Base-by-base conservation (phyloP, 92 coral and sea anemone genomes). In the Epizoanthus illoricatus region DNA sequence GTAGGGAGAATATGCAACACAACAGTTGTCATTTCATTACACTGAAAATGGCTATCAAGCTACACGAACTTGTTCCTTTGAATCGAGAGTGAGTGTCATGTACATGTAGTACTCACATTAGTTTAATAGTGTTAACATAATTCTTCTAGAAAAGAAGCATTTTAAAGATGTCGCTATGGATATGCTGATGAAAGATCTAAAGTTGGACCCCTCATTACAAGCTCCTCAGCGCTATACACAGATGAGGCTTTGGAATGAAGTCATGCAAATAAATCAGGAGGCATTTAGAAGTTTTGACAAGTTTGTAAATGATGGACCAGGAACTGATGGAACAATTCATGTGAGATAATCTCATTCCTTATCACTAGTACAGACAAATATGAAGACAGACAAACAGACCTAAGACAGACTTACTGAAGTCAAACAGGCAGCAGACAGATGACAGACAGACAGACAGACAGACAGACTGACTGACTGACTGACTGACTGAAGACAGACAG, bases 231-330 rank as follows among this genome's bases (percentile, higher is more conserved):
- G 82, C 36, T 87, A 91, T 33, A 66, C 84, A 41, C 85, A 91
- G 58, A 84, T 84, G 83, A 90, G 92, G 12, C 89, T 91, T 18
- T 91, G 94, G 94, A 86, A 69, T 54, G 90, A 89, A 55, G 85
- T 91, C 16, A 86, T 91, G 92, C 85, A 86, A 74, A 71, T 91
- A 11, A 91, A 91, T 65, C 92, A 89, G 68, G 82, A 80, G 60
- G 84, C 85, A 24, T 89, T 85, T 60, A 71, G 40, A 28, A 71
- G 45, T 74, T 83, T 91, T 87, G 90, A 88, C 59, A 63, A 74
- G 36, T 69, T 88, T 47, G 84, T 70, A 45, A 80, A 79, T 63
- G 72, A 56, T 61, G 74, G 57, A 19, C 19, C 41, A 81, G 73
- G 71, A 21, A 33, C 60, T 28, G 21, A 21, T 20, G 82, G 45